Evolutionary conservation across 2,797 vertebrate species (phyloP), one percentile per base, ranked within the genome.

Genomic region (Mastacembelus armatus): DNA sequence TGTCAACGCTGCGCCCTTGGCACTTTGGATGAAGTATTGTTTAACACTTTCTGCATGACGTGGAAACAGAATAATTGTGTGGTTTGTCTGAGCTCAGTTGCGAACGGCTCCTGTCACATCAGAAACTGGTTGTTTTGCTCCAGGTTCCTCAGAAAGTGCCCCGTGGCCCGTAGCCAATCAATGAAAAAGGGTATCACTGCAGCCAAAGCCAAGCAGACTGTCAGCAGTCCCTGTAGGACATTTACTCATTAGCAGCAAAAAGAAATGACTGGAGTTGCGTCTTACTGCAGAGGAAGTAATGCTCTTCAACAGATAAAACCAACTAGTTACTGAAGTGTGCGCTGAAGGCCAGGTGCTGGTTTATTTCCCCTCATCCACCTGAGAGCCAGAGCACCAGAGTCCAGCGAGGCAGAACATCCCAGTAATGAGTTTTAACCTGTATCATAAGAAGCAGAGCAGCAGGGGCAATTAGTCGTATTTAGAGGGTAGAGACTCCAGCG

Each of bases 401-500:
- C 64, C 73, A 48, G 72, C 4, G 80, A 85, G 75, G 80, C 49
- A 24, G 63, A 84, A 85, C 85, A 68, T 67, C 70, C 52, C 16
- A 8, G 60, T 89, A 88, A 90, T 89, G 87, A 90, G 83, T 71
- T 86, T 39, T 79, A 84, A 84, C 85, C 80, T 86, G 83, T 70
- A 77, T 86, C 77, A 71, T 77, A 51, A 87, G 70, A 77, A 63
- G 83, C 75, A 57, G 70, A 82, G 80, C 89, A 90, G 86, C 81
- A 71, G 78, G 74, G 58, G 55, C 77, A 83, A 90, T 90, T 91
- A 91, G 86, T 88, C 78, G 77, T 60, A 79, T 89, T 89, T 85
- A 86, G 84, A 79, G 71, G 66, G 74, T 7, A 55, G 77, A 55
- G 66, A 45, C 77, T 66, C 51, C 56, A 16, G 68, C 78, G 61